Percentiles rank a stretch among this genome's conserved stretches.
phyloP scores from a whole-genome alignment of 2,888 invertebrate genomes.

The Rhagophthalmus giganteus region DNA sequence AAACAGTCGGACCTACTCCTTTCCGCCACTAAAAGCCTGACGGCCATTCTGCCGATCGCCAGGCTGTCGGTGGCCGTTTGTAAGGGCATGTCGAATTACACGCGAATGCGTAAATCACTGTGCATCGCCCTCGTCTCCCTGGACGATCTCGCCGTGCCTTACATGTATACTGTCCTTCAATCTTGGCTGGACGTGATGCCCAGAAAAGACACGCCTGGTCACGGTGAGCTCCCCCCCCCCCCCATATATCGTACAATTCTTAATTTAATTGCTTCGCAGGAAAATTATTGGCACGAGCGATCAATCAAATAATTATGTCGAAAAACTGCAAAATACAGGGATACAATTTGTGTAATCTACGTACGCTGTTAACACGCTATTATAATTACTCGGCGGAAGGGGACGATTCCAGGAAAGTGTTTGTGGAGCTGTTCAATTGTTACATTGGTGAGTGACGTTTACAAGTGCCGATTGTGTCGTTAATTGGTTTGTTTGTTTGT shows the following conservation, averaged over 20 bases:
- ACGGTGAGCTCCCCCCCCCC: neutral
- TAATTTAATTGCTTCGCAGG: no score
- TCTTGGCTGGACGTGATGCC: constrained; percentile 6
- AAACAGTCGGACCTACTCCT: neutral
- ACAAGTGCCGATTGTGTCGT: no score
- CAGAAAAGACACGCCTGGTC: neutral
- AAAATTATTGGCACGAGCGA: neutral
- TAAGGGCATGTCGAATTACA: constrained; percentile 1
- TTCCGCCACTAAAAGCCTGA: neutral
- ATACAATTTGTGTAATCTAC: constrained; percentile 4
- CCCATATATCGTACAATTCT: no score
- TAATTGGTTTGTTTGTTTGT: neutral
- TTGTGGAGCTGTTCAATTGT: constrained; percentile 1
- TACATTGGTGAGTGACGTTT: constrained; percentile 3
- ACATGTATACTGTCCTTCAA: constrained; percentile 5
- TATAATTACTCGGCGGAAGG: constrained; percentile 6
- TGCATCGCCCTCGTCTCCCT: constrained; percentile 1
- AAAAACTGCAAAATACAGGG: neutral
- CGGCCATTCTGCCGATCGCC: neutral
- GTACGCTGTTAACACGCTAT: constrained; percentile 1
- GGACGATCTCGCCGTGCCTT: constrained; percentile 2
- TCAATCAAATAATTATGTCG: neutral
- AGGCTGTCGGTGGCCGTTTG: constrained; percentile 3
- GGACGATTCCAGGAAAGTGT: constrained; percentile 1
- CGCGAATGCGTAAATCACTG: constrained; percentile 6